These are phyloP conservation scores for Phrynocephalus versicolor DNA, from an alignment of 2,113 vertebrate genomes.

Conservation along the genomic window DNA sequence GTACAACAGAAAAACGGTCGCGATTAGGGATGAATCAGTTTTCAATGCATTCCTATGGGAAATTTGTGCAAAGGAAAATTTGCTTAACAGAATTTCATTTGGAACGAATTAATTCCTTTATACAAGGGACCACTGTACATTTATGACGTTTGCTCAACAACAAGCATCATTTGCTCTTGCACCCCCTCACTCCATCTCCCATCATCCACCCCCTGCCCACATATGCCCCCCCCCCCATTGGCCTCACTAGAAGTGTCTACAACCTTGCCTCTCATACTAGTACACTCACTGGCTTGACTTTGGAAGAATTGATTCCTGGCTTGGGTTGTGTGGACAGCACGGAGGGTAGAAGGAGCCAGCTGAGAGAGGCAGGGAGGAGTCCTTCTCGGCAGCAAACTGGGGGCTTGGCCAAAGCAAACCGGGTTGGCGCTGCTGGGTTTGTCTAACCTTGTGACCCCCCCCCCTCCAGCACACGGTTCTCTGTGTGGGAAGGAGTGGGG, in stretches of 20 bases:
- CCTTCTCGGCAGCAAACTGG: neutral
- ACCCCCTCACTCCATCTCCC: neutral
- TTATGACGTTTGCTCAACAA: neutral
- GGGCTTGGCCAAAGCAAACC: constrained; percentile 19
- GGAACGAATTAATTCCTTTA: no score
- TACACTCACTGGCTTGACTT: neutral
- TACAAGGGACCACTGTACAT: no score
- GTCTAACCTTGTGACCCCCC: constrained; percentile 18
- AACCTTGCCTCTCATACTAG: neutral
- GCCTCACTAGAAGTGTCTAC: neutral
- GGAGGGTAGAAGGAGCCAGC: neutral
- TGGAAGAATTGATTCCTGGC: constrained; percentile 13
- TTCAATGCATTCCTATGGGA: no score
- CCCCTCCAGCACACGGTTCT: neutral
- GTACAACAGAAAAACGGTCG: no score
- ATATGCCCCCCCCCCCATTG: neutral
- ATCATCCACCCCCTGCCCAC: neutral
- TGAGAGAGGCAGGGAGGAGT: neutral
- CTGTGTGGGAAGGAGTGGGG: neutral
- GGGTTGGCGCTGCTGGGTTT: constrained; percentile 26
- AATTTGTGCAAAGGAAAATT: no score
- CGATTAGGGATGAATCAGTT: no score
- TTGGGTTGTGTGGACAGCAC: neutral
- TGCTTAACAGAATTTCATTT: no score
- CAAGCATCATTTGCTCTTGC: neutral